phyloP scores from a whole-genome alignment of 2,888 invertebrate species.

The Ceraclea dissimilis region DNA sequence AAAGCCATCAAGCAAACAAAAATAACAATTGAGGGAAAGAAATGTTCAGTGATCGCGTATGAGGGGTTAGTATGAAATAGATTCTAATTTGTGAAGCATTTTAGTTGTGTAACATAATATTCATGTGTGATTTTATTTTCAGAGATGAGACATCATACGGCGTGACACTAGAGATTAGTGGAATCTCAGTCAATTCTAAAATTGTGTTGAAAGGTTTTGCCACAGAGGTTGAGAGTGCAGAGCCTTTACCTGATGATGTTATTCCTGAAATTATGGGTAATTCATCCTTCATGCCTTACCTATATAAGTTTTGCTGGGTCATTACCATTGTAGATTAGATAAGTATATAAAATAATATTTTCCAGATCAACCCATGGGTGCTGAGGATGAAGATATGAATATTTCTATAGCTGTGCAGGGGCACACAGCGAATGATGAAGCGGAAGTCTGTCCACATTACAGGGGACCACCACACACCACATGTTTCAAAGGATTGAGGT shows the following conservation, averaged over 20 bases:
- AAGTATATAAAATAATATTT: no score
- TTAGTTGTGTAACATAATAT: background rate
- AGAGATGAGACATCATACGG: background rate
- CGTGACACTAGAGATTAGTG: background rate
- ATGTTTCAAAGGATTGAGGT: constrained; percentile 41
- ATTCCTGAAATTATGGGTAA: background rate
- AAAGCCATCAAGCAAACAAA: background rate
- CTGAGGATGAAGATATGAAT: constrained; percentile 9
- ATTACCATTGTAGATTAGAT: no score
- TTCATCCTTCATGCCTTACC: background rate
- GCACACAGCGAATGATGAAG: constrained; percentile 37
- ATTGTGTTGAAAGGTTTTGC: background rate
- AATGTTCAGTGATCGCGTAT: background rate
- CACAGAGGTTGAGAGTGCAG: background rate
- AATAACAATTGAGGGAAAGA: background rate
- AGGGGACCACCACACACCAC: constrained; percentile 40
- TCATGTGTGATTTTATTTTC: background rate
- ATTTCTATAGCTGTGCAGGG: constrained; percentile 12
- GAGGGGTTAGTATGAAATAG: no score
- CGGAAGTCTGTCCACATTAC: constrained; percentile 44
- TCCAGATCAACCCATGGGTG: constrained; percentile 12
- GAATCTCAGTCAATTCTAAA: background rate
- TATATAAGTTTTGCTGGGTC: background rate
- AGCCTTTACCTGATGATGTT: background rate
- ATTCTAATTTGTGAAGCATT: no score